Percentiles rank a stretch among this genome's conserved stretches.
Conservation (phyloP, 2,888 invertebrate genomes). For the Drosophila pegasa region DNA sequence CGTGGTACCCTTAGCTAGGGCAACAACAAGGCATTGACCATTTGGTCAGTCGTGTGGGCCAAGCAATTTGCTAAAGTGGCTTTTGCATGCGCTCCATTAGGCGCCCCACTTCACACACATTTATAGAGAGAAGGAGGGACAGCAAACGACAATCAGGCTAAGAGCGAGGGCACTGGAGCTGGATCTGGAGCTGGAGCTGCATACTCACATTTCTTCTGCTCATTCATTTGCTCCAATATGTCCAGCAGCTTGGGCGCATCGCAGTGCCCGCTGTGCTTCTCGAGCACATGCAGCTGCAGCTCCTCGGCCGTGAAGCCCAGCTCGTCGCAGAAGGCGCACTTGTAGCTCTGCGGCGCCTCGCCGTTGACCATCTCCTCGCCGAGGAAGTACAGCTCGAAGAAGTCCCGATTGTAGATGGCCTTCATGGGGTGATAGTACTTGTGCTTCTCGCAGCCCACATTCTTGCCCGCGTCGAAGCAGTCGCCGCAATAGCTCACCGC, state of each 20-base stretch:
- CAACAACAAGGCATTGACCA: background rate
- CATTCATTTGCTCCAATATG: conserved; percentile 42
- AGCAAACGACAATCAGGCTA: conserved; percentile 19
- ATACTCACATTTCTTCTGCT: conserved; percentile 47
- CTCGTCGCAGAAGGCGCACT: conserved; percentile 54
- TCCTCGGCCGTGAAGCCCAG: conserved; percentile 41
- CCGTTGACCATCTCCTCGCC: conserved; percentile 55
- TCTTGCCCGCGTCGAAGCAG: conserved; percentile 43
- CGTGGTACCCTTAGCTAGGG: background rate
- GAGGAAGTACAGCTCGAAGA: conserved; percentile 45
- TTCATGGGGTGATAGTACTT: conserved; percentile 67
- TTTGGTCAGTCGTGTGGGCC: conserved; percentile 4
- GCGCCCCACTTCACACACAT: background rate
- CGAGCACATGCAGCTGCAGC: conserved; percentile 44
- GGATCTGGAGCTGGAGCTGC: background rate
- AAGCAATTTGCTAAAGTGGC: conserved; percentile 68
- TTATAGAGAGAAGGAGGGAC: too few species aligned
- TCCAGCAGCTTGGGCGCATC: conserved; percentile 43
- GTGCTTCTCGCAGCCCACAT: conserved; percentile 30
- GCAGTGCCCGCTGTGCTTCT: conserved; percentile 38
- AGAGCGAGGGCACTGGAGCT: conserved; percentile 1
- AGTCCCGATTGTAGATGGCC: conserved; percentile 42
- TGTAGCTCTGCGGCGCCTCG: conserved; percentile 56
- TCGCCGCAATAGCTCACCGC: conserved; percentile 49
- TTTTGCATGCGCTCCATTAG: conserved; percentile 21